Evolutionary conservation across 2,888 invertebrate species (phyloP).

Genomic region (Diaprepes abbreviatus): DNA sequence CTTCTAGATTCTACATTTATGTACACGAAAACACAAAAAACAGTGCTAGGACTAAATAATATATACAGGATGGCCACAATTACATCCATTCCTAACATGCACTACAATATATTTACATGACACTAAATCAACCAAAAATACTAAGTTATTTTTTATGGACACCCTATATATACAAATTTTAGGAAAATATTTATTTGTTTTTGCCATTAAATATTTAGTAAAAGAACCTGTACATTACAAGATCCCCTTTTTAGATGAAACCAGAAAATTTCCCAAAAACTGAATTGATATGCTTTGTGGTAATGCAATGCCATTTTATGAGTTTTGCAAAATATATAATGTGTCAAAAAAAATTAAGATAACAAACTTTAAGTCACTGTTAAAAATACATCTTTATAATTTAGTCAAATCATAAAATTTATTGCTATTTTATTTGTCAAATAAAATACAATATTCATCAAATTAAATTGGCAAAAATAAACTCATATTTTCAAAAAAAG

Average conservation of each 20-base stretch:
- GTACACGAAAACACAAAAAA: constrained; percentile 33
- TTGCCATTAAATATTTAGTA: constrained; percentile 5
- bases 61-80: constrained; percentile 42
- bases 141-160: constrained; percentile 25
- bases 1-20: constrained; percentile 27
- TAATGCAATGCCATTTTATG: too few species aligned
- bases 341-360: too few species aligned
- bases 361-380: too few species aligned
- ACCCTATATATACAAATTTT: constrained; percentile 32
- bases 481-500: constrained; percentile 21
- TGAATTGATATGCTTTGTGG: too few species aligned
- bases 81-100: constrained; percentile 32
- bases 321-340: too few species aligned
- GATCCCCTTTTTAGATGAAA: too few species aligned
- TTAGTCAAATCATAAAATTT: constrained; percentile 1
- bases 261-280: too few species aligned
- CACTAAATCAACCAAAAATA: not conserved
- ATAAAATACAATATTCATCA: too few species aligned
- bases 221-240: too few species aligned
- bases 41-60: constrained; percentile 15
- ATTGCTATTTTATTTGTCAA: not conserved
- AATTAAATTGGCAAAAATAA: constrained; percentile 9
- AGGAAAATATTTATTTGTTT: constrained; percentile 4
- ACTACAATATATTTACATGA: constrained; percentile 30
- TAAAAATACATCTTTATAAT: not conserved